Evolutionary conservation across 92 coral and sea anemone species (phyloP).

Genomic region (Zoanthus sansibaricus): DNA sequence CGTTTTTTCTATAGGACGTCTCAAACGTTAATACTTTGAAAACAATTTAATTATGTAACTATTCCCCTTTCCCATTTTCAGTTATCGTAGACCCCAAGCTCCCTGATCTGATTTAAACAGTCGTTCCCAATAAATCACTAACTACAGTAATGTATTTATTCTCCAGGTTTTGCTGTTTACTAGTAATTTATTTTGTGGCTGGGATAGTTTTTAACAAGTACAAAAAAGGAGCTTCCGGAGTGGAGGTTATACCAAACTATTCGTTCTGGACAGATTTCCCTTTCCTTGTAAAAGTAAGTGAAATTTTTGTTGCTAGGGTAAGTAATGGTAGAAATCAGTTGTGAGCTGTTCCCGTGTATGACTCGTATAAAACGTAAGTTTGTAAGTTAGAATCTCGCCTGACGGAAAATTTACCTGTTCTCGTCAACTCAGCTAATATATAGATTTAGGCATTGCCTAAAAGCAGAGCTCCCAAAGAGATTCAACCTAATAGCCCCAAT

Average conservation of each 20-base stretch:
- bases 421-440: no score
- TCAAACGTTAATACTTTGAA: no score
- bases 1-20: no score
- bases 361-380: no score
- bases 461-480: no score
- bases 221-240: constrained; percentile 82
- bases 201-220: constrained; percentile 74
- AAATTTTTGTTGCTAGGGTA: not conserved
- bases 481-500: no score
- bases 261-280: constrained; percentile 82
- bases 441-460: no score
- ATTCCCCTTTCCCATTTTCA: not conserved
- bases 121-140: not conserved
- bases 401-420: no score
- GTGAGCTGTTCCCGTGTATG: no score
- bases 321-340: no score
- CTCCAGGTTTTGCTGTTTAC: constrained; percentile 13
- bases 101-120: no score
- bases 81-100: not conserved
- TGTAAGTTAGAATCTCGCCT: no score
- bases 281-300: constrained; percentile 71
- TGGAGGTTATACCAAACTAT: constrained; percentile 77
- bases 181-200: constrained; percentile 72
- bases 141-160: not conserved
- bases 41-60: not conserved